Conservation (phyloP, 2,113 vertebrate species). For the Hippocampus mohnikei region DNA sequence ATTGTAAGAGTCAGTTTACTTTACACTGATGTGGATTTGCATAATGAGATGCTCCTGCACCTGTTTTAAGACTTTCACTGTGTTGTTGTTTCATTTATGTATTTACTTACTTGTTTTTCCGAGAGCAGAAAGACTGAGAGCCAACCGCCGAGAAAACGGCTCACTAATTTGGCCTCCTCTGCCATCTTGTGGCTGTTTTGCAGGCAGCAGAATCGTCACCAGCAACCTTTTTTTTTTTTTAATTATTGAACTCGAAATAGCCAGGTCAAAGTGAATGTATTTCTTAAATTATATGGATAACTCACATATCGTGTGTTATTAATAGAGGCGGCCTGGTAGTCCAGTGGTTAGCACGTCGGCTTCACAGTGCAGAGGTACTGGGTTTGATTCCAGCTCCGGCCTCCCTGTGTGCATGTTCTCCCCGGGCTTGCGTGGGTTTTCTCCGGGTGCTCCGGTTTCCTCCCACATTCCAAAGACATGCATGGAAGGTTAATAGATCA, state of each 20-base stretch:
- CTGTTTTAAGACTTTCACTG: not conserved
- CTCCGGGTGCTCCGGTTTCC: no score
- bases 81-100: not conserved
- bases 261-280: not conserved
- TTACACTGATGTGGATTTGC: slow-evolving; percentile 1
- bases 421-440: no score
- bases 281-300: not conserved
- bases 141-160: not conserved
- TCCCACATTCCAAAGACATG: no score
- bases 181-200: slow-evolving; percentile 8
- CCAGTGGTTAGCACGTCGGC: no score
- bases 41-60: slow-evolving; percentile 6
- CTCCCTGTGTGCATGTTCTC: no score
- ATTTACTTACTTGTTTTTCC: not conserved
- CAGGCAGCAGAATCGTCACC: not conserved
- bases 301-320: not conserved
- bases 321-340: no score
- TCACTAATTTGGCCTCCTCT: not conserved
- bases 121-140: not conserved
- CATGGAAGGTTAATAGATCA: no score
- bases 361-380: no score
- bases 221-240: no score
- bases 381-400: no score
- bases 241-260: not conserved
- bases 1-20: not conserved